Evolutionary conservation across 2,888 invertebrate species (phyloP).

Genomic region (Drosophila maculinotata): DNA sequence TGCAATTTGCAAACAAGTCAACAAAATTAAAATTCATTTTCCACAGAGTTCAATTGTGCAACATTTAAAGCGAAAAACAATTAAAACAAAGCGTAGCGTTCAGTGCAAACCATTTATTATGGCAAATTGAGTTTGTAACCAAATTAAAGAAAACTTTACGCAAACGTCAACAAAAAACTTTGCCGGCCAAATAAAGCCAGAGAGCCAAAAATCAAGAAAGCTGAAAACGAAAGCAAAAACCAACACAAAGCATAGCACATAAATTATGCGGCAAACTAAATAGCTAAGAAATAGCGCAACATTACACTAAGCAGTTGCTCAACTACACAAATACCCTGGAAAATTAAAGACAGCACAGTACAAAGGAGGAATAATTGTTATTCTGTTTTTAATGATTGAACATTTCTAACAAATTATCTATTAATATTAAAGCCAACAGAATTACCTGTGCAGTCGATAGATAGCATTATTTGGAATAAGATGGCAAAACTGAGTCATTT

Average conservation of each 20-base stretch:
- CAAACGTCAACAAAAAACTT: constrained; percentile 55
- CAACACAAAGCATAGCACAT: constrained; percentile 33
- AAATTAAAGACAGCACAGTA: too few relatives aligned
- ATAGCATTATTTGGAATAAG: too few relatives aligned
- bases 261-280: constrained; percentile 45
- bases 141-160: constrained; percentile 46
- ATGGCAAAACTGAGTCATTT: too few relatives aligned
- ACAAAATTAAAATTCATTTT: constrained; percentile 27
- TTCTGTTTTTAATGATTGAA: too few relatives aligned
- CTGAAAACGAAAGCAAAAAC: constrained; percentile 37
- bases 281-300: constrained; percentile 12
- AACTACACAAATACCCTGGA: constrained; percentile 21
- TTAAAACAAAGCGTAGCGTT: constrained; percentile 29
- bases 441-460: background rate
- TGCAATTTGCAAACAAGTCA: constrained; percentile 32
- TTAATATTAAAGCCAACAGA: background rate
- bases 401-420: background rate
- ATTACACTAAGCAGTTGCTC: background rate
- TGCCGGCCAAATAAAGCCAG: constrained; percentile 8
- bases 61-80: constrained; percentile 28
- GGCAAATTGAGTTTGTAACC: constrained; percentile 29
- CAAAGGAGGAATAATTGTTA: too few relatives aligned
- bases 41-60: constrained; percentile 34
- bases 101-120: constrained; percentile 28
- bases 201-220: constrained; percentile 18